A percentile compares a stretch with the other conserved stretches of the same genome.
Conservation (phyloP, 2,797 vertebrate genomes). For the Cygnus olor region DNA sequence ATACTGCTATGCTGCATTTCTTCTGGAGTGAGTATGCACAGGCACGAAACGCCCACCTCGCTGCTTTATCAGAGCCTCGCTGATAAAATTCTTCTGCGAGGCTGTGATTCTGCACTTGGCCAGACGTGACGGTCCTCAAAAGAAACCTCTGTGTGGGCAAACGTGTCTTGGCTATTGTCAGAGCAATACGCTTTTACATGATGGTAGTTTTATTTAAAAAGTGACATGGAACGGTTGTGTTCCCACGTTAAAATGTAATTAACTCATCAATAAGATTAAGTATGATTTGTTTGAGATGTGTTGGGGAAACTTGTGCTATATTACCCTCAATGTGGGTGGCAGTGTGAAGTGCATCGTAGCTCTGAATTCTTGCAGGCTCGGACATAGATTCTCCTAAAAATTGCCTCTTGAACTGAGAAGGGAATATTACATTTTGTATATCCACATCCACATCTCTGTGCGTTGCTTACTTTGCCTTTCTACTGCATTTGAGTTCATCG, state of each 20-base stretch:
- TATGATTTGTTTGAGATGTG: background rate
- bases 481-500: fast-evolving
- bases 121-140: background rate
- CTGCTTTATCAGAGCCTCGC: background rate
- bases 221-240: background rate
- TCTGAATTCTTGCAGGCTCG: background rate
- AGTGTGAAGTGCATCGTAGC: background rate
- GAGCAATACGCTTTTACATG: background rate
- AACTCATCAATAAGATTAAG: background rate
- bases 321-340: background rate
- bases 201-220: background rate
- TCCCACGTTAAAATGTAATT: background rate
- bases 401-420: background rate
- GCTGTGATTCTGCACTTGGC: background rate
- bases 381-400: background rate
- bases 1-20: background rate
- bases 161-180: background rate
- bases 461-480: background rate
- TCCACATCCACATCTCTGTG: background rate
- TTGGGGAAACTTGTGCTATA: background rate
- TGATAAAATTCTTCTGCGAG: background rate
- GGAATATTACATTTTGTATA: background rate
- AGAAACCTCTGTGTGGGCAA: fast-evolving
- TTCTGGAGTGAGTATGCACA: background rate
- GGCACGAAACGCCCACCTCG: background rate